Base-by-base conservation (phyloP, 1,140 invertebrate species). In the Leucophenga varia region DNA sequence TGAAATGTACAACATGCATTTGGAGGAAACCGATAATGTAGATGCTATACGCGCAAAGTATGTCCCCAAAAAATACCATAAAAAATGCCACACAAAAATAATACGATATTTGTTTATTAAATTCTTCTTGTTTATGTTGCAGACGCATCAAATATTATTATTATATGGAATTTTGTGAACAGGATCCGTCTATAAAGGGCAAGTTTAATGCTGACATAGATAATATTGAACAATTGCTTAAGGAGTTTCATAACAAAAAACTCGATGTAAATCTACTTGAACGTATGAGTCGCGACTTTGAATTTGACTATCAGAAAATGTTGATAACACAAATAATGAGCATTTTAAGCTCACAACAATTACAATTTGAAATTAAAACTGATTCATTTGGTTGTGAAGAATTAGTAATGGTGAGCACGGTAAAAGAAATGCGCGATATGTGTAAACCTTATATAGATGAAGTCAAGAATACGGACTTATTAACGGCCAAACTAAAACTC, bases 371-470 rank as follows among this genome's bases (percentile, higher is more conserved):
- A 25, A 54, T 72, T 1, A 70, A 72, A 34, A 52, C 30, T 2
- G 59, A 75, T 34, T 50, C 49, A 4, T 73, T 75, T 40, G 72
- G 60, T 1, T 64, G 75, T 13, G 73, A 75, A 25, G 68, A 74
- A 38, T 19, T 73, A 17, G 54, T 70, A 3, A 56, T 75, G 31
- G 22, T 70, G 16, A 68, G 54, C 45, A 68, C 48, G n/a, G 64
- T 60, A 8, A 44, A 54, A 1, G 55, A 61, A 31, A 75, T 75
- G 34, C 53, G 45, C 0, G 59, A 64, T 1, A 51, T 71, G 47
- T 75, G 72, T 9, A 57, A 72, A 38, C 60, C 70, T 0, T 75
- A 75, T 35, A 52, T 75, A 6, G 58, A 54, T 36, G 59, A 64
- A 38, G 70, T 75, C 1, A 68, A 64, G 17, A 65, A 74, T 30